These are phyloP conservation scores for Clepsis dumicolana DNA, from an alignment of 2,888 invertebrate species.

Conservation along the genomic window DNA sequence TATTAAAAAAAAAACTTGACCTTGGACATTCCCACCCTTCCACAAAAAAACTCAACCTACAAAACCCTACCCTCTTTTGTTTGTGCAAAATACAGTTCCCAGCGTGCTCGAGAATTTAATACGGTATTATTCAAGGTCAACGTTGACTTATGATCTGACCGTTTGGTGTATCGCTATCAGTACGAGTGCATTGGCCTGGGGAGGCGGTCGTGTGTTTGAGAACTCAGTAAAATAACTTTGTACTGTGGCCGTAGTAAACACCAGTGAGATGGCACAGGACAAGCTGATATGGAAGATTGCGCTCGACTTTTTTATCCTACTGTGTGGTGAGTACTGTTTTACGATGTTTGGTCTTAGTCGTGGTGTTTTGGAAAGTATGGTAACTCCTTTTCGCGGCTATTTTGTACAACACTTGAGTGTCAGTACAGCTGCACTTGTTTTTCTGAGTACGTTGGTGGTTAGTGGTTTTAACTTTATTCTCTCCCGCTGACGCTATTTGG, in stretches of 20 bases:
- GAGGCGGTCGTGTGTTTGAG: constrained; percentile 2
- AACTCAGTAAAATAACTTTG: background rate
- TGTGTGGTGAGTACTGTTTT: constrained; percentile 64
- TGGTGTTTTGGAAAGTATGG: constrained; percentile 8
- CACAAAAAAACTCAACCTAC: no score
- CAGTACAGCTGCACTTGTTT: background rate
- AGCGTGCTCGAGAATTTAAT: constrained; percentile 12
- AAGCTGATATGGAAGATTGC: constrained; percentile 69
- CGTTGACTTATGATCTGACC: constrained; percentile 24
- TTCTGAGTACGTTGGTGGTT: background rate
- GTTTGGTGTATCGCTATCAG: constrained; percentile 26
- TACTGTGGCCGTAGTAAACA: background rate
- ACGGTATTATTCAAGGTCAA: constrained; percentile 35
- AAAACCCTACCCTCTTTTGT: constrained; percentile 12
- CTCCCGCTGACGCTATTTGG: no score
- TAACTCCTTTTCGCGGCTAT: background rate
- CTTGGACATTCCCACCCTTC: background rate
- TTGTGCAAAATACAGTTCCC: background rate
- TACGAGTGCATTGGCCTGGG: constrained; percentile 4
- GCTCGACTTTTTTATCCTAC: constrained; percentile 67
- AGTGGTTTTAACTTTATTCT: no score
- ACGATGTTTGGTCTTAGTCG: background rate
- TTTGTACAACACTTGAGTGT: background rate
- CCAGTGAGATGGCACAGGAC: constrained; percentile 63
- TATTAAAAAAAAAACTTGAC: background rate